Base-by-base conservation (phyloP, 2,888 invertebrate genomes). In the Bedellia somnulentella region DNA sequence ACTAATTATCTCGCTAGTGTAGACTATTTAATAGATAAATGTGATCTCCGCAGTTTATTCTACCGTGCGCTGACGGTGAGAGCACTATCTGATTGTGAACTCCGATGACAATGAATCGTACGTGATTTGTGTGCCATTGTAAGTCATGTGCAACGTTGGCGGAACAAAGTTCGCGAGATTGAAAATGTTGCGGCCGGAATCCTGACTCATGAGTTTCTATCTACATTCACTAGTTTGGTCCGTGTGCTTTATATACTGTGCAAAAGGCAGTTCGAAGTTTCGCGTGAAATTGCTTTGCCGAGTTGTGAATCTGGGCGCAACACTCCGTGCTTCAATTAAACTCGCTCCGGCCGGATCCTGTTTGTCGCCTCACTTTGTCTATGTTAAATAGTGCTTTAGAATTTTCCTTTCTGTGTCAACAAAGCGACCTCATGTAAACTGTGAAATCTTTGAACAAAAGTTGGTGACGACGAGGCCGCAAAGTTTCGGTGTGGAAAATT, bases 341-440 rank as follows among this genome's bases (percentile, higher is more conserved):
- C 46, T 42, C 42, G 35, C 39, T 42, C 41, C 46, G n/a, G 40
- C 44, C 41, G 45, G 49, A 47, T 46, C 38, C 39, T 43, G 44
- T 10, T 23, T 51, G 54, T 51, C 48, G 48, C 46, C 42, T 50
- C 47, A 46, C 49, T 51, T 52, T 53, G 49, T 49, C 46, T 52
- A 45, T 45, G 46, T 46, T 40, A 50, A 54, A 53, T 48, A 49
- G 50, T 54, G 52, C 49, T 52, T 43, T 45, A 51, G 47, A 55
- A 57, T 53, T 51, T 49, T 42, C 46, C 39, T 43, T 39, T 36
- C 38, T 37, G 35, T 38, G 41, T 45, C 39, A 47, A 36, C 47
- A 49, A 47, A n/a, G n/a, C n/a, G n/a, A n/a, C n/a, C n/a, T n/a
- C n/a, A n/a, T n/a, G n/a, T n/a, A n/a, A n/a, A n/a, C n/a, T n/a